Conservation (phyloP, 2,797 vertebrate species). For the Acridotheres tristis region DNA sequence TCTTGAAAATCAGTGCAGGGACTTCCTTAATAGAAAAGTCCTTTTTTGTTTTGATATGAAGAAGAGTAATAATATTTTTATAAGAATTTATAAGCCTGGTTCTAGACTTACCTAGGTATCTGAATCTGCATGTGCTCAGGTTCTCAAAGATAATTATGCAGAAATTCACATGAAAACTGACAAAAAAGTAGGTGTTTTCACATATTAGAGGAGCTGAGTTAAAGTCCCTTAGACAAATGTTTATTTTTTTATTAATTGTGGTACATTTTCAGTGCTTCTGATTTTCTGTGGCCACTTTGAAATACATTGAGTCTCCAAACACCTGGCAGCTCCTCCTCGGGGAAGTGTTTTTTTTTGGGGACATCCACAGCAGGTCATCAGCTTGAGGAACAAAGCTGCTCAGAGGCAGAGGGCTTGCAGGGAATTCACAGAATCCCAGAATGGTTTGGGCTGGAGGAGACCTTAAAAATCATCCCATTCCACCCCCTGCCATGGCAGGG, state of each 20-base stretch:
- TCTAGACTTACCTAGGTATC: background rate
- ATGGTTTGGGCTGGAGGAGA: background rate
- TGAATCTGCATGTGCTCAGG: background rate
- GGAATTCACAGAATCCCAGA: background rate
- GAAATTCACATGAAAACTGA: background rate
- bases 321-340: background rate
- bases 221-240: background rate
- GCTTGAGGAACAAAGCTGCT: background rate
- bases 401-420: background rate
- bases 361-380: background rate
- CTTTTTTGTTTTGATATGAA: background rate
- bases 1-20: background rate
- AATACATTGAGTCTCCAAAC: background rate
- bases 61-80: background rate
- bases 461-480: accelerated
- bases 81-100: background rate
- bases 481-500: background rate
- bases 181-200: background rate
- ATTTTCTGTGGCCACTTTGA: background rate
- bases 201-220: background rate
- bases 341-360: background rate
- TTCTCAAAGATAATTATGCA: background rate
- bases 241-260: background rate
- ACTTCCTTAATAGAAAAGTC: background rate
- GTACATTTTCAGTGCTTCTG: background rate